These are phyloP conservation scores for Hylaeus anthracinus DNA, from an alignment of 1,140 invertebrate species.

Conservation along the genomic window DNA sequence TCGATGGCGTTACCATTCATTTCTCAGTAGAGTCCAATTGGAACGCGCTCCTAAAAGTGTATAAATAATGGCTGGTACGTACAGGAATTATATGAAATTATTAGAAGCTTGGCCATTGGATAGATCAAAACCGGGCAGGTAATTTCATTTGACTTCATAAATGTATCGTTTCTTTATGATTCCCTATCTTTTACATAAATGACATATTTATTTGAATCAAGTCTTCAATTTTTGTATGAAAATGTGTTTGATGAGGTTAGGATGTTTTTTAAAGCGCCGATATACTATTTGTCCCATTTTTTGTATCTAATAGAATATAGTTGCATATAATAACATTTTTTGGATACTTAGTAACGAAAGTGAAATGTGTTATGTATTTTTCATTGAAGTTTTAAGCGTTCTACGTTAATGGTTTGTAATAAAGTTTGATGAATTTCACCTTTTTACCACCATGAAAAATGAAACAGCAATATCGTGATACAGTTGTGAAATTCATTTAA, in stretches of 20 bases:
- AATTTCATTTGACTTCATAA: constrained; percentile 59
- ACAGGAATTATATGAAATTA: constrained; percentile 87
- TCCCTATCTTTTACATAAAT: neutral
- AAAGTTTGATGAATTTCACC: neutral
- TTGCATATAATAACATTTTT: neutral
- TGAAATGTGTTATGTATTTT: no score
- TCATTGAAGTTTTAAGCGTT: no score
- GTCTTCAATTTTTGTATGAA: neutral
- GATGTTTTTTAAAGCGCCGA: neutral
- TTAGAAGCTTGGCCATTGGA: constrained; percentile 91
- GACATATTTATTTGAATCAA: neutral
- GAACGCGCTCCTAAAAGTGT: no score
- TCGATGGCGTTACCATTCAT: no score
- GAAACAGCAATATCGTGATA: no score
- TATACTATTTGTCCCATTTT: neutral
- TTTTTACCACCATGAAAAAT: neutral
- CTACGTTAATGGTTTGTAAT: no score
- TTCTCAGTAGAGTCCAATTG: no score
- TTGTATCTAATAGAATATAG: neutral
- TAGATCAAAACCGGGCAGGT: constrained; percentile 87
- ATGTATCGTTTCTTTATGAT: neutral
- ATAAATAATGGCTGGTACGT: constrained; percentile 83
- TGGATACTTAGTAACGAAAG: no score
- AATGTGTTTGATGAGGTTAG: constrained; percentile 9
- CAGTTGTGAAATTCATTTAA: no score